Conservation (phyloP, 1,140 invertebrate genomes). For the Bombus consobrinus region DNA sequence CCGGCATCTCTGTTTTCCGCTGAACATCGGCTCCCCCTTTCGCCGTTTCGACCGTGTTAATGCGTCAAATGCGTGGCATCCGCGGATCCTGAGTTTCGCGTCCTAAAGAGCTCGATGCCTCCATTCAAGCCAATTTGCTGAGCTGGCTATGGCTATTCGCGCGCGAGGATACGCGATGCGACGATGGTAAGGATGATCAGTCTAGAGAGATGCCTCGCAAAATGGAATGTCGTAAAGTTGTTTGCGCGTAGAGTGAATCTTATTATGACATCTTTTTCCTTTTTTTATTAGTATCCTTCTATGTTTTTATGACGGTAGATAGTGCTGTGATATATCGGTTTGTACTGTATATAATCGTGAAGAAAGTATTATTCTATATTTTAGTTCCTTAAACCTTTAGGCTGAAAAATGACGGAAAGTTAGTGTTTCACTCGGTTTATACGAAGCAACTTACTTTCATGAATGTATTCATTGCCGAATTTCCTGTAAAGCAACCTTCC, state of each 20-base stretch:
- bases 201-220: neutral
- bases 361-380: no score
- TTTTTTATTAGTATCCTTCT: no score
- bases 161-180: neutral
- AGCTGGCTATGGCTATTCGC: neutral
- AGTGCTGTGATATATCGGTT: no score
- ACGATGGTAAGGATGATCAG: neutral
- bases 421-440: no score
- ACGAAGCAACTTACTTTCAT: no score
- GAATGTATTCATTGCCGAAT: no score
- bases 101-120: constrained; percentile 29
- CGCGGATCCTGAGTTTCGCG: constrained; percentile 44
- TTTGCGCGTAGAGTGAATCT: no score
- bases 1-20: constrained; percentile 60
- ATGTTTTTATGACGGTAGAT: no score
- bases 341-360: no score
- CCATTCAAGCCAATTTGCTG: constrained; percentile 32
- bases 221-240: neutral
- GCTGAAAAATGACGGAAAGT: no score
- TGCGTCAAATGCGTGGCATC: constrained; percentile 67
- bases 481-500: neutral
- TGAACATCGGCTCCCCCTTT: constrained; percentile 63
- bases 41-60: constrained; percentile 64
- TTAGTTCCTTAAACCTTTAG: no score
- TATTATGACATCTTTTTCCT: no score